Conservation (phyloP, 2,113 vertebrate genomes). For the Desmodus rotundus region DNA sequence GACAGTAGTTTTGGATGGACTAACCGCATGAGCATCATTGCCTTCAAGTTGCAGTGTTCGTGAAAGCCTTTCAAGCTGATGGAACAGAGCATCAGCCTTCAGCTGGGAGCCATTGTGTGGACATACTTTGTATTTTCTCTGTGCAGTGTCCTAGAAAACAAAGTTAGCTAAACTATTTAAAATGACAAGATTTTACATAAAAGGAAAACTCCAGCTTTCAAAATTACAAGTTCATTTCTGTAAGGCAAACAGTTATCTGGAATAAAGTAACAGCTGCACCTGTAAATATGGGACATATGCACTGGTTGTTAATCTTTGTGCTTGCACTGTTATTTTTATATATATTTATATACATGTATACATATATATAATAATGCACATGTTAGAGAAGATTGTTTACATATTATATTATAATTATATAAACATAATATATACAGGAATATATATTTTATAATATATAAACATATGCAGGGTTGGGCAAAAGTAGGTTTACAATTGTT, state of each 20-base stretch:
- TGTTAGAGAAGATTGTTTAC: neutral
- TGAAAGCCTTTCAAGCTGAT: neutral
- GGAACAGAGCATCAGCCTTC: neutral
- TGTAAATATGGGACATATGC: neutral
- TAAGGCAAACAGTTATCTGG: neutral
- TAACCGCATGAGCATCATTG: neutral
- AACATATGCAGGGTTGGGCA: neutral
- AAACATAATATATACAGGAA: neutral
- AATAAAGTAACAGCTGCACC: neutral
- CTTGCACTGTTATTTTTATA: neutral
- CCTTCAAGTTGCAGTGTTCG: neutral
- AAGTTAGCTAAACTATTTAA: neutral
- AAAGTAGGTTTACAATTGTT: neutral
- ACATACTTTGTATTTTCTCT: neutral
- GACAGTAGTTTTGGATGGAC: neutral
- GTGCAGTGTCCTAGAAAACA: neutral
- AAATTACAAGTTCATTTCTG: neutral
- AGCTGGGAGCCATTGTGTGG: neutral
- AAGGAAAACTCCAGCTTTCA: neutral
- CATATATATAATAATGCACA: neutral
- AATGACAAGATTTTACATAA: neutral
- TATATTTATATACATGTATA: neutral
- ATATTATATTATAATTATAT: neutral
- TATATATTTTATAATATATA: neutral
- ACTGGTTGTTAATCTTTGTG: neutral